These are phyloP conservation scores for Drosophila cognata DNA, from an alignment of 2,888 invertebrate species.

Conservation along the genomic window DNA sequence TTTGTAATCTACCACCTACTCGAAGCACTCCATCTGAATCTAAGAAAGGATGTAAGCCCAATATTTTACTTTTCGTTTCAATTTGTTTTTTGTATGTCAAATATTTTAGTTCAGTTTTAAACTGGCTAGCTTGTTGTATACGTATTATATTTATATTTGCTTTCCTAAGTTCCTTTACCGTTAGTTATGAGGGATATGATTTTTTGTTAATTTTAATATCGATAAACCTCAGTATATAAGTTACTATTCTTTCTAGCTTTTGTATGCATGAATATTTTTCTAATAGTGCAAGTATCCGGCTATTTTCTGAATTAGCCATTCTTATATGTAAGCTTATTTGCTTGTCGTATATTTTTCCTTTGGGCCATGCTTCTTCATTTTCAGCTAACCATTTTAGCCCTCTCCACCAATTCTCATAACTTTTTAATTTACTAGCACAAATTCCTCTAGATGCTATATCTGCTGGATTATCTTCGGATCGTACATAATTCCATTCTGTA, in stretches of 20 bases:
- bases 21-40: neutral
- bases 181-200: neutral
- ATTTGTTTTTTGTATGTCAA: neutral
- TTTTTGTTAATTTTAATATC: conserved; percentile 3
- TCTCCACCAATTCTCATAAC: neutral
- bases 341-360: too few species aligned
- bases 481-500: neutral
- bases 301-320: too few species aligned
- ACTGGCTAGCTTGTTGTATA: neutral
- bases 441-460: neutral
- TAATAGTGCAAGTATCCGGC: too few species aligned
- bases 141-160: neutral
- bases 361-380: too few species aligned
- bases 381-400: neutral
- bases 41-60: conserved; percentile 5
- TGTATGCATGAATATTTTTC: neutral
- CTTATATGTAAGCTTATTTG: too few species aligned
- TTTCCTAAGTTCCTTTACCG: neutral
- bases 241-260: neutral
- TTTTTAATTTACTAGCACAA: neutral
- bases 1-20: neutral
- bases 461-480: neutral
- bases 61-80: neutral
- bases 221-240: neutral
- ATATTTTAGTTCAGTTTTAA: neutral